Evolutionary conservation across 1,140 invertebrate species (phyloP), one percentile per base, ranked within the genome.

Genomic region (Mya arenaria): DNA sequence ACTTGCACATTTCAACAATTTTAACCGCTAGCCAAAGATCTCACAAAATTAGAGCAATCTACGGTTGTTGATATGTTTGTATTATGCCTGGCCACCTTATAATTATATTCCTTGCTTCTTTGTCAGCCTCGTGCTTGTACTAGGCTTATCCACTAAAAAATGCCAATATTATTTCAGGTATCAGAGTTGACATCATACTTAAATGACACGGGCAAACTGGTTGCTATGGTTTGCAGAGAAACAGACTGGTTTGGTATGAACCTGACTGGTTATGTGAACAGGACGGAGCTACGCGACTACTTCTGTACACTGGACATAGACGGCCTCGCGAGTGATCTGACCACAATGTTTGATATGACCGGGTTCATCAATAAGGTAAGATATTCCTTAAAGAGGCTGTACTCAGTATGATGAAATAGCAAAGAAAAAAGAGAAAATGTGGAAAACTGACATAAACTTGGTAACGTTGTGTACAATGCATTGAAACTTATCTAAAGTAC

Each of bases 281-380:
- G n/a, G 15, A 23, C 34, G 19, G 36, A 62, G 13, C 37, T 74
- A 37, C 56, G 60, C 25, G 23, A 55, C n/a, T 74, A 62, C 62
- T n/a, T 74, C 28, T 74, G 72, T 74, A 15, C 37, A 5, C 34
- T 37, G 1, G 55, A 74, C 37, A n/a, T n/a, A n/a, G n/a, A n/a
- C n/a, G n/a, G n/a, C n/a, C n/a, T n/a, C n/a, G n/a, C n/a, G n/a
- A n/a, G n/a, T n/a, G n/a, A n/a, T n/a, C n/a, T n/a, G n/a, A n/a
- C n/a, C n/a, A n/a, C n/a, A n/a, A n/a, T n/a, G n/a, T n/a, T n/a
- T n/a, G n/a, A n/a, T n/a, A n/a, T n/a, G n/a, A n/a, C n/a, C n/a
- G n/a, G n/a, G n/a, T n/a, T n/a, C n/a, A n/a, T n/a, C n/a, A n/a
- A n/a, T n/a, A n/a, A n/a, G n/a, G n/a, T n/a, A n/a, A n/a, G n/a